Base-by-base conservation (phyloP, 2,797 vertebrate species). In the Manis javanica region DNA sequence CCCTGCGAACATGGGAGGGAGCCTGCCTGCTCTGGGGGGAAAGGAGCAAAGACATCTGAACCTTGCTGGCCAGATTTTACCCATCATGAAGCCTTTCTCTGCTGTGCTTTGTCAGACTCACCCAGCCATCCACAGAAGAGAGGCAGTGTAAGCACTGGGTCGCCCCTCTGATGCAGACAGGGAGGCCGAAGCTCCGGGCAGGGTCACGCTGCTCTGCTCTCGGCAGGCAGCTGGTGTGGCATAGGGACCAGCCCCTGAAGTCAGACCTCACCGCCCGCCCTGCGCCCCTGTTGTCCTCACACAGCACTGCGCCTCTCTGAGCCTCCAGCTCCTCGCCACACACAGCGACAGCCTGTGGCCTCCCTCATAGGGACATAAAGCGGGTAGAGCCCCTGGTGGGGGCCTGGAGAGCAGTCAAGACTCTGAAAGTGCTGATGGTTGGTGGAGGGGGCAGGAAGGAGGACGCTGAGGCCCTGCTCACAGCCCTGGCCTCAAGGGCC, bases 71-170 rank as follows among this genome's bases (percentile, higher is more conserved):
- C 19, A 46, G 21, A 4, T 13, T 72, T 51, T 21, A 7, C 64
- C 59, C 3, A 9, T n/a, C 7, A 15, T 3, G 0, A 26, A 69
- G 87, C 7, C 1, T n/a, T 8, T 64, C 34, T 55, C 26, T 0
- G 1, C 55, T 5, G 1, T 0, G 51, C 2, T 12, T 37, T 55
- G 0, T 19, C 29, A 1, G 37, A 8, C 23, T 11, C 29, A 37
- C 24, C 49, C 18, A 37, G 46, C 83, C 57, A 4, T 29, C 37
- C 8, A 4, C 53, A 9, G 1, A 0, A 1, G 29, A 39, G 31
- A 1, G 34, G 26, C 2, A 11, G 34, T 3, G 21, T 18, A 1
- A 16, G n/a, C 1, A 0, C 23, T 0, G 5, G 31, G 3, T 11
- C 49, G 7, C 68, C 55, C 26, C 74, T 66, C 37, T 57, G 31